Evolutionary conservation across 53 echinoderm and acorn worm species (phyloP), one percentile per base, ranked within the genome.

Genomic region (Pentamera pediparva): DNA sequence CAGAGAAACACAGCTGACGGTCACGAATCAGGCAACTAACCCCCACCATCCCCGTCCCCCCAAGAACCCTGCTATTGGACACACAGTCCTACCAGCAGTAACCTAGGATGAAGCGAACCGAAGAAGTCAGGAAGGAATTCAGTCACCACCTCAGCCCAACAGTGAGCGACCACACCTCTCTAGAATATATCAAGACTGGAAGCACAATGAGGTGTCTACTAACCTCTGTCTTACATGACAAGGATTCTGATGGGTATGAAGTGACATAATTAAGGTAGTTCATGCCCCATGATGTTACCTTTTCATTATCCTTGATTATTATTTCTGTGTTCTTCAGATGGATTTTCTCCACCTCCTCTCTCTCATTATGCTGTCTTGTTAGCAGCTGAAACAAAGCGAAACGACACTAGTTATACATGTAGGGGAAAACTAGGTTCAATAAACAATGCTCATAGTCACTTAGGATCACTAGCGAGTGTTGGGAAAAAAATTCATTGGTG

Each of bases 241-340:
- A 17, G 10, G 45, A 12, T 12, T 45, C 17, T 12, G 10, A 45
- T 12, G 17, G 17, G 45, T 17, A 45, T 45, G 17, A 45, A 45
- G 45, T 12, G 45, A 45, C 10, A 45, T 17, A 12, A 45, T 45
- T 12, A 17, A 12, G 17, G n/a, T n/a, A n/a, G n/a, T n/a, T n/a
- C n/a, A n/a, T n/a, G n/a, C n/a, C n/a, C n/a, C n/a, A 18, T 33
- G 12, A 13, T 6, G 75, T 4, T 35, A 95, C 95, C 88, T 85
- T 85, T 45, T 95, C 85, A 59, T 85, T 85, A 65, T 87, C 90
- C 72, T 91, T 91, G 58, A 81, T 75, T 53, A 95, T 75, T 59
- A 78, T 63, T 49, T 95, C 95, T 69, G 82, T 52, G 63, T 87
- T 87, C 52, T 85, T 90, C 38, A 22, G 76, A 55, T 95, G 95